Evolutionary conservation across 2,888 invertebrate genomes (phyloP), one percentile per base, ranked within the genome.

Genomic region (Deilephila elpenor): DNA sequence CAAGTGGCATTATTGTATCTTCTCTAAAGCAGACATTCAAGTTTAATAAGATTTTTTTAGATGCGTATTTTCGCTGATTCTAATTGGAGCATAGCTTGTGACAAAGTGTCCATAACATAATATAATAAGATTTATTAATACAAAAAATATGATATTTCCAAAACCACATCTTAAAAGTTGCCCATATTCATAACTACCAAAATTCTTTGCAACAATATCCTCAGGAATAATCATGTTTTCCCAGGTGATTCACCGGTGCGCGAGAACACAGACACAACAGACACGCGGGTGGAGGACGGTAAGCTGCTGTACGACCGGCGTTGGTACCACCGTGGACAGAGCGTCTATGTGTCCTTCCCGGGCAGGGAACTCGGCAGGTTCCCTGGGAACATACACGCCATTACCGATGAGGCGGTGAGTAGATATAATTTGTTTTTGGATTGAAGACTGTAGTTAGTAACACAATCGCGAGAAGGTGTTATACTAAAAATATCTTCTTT

Each of bases 271-370:
- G 72, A 62, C 71, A 89, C 96, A 78, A 95, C 96, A 67, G 99
- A 99, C 83, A 97, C 98, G 5, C 96, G 98, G 77, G 98, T 99
- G 79, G 99, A 99, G 92, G 99, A 99, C 93, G 99, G 99, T 72
- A 98, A 99, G 93, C 94, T 99, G 75, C 95, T 98, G 84, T 99
- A 98, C 92, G 99, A 99, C 92, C 96, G 98, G 78, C 96, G 98
- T 86, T 99, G 99, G 99, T 99, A 97, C 93, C 98, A 99, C 86
- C 96, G 99, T 77, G 99, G 99, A 0, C 99, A 99, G 92, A 97
- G 98, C 77, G 97, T 99, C 56, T 98, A 97, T 89, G 97, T 98
- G 4, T 44, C 67, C 25, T 67, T 44, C 67, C 98, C 98, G 91
- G 98, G 98, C 25, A 96, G 97, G 78, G 99, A 99, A 80, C 94